phyloP scores from a whole-genome alignment of 2,113 vertebrate species.

The Crotalus viridis region DNA sequence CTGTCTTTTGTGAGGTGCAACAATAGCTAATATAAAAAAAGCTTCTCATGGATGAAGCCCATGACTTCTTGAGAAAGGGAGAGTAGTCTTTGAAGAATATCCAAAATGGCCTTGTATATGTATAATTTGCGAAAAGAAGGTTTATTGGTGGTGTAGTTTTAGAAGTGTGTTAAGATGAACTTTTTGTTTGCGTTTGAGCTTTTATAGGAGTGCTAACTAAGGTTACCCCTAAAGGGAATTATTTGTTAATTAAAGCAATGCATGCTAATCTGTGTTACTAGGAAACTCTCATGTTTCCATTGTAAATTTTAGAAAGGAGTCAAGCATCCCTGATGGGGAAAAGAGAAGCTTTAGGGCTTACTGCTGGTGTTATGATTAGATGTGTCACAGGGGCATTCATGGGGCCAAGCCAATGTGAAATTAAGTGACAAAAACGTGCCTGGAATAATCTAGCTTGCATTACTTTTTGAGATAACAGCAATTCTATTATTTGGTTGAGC shows the following conservation, averaged over 20 bases:
- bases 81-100: neutral
- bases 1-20: neutral
- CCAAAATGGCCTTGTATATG: slow-evolving; percentile 41
- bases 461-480: neutral
- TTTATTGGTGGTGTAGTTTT: neutral
- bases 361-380: neutral
- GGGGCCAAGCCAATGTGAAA: neutral
- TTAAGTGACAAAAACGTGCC: neutral
- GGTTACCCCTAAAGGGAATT: slow-evolving; percentile 16
- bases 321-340: neutral
- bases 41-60: slow-evolving; percentile 20
- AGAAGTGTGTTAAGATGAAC: slow-evolving; percentile 24
- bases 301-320: neutral
- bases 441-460: neutral
- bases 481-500: neutral
- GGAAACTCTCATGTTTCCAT: neutral
- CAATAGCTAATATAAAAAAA: neutral
- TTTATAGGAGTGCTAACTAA: slow-evolving; percentile 24
- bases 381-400: neutral
- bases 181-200: neutral
- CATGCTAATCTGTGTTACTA: slow-evolving; percentile 3
- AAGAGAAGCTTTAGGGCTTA: neutral
- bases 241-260: slow-evolving; percentile 20
- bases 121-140: slow-evolving; percentile 22
- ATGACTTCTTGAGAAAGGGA: slow-evolving; percentile 36